phyloP scores from a whole-genome alignment of 1,140 invertebrate species.

The Scylla paramamosain region DNA sequence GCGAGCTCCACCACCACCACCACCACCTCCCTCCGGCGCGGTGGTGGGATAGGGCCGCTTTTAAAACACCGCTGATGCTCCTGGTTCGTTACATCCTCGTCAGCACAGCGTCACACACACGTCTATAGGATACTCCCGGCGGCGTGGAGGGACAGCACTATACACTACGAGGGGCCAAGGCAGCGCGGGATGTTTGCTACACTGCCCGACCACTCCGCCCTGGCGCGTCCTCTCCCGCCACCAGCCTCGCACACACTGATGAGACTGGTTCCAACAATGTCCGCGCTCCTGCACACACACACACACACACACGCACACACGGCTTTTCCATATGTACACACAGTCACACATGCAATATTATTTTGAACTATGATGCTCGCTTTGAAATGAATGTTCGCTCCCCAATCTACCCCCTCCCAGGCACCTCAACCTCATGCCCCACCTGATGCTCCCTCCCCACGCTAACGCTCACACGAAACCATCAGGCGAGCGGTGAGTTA shows the following conservation, averaged over 20 bases:
- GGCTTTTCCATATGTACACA: too few relatives aligned
- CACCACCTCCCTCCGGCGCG: background rate
- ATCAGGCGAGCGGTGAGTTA: background rate
- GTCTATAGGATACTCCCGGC: background rate
- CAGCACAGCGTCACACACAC: background rate
- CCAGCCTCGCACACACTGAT: background rate
- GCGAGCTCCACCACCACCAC: background rate
- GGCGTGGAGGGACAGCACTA: background rate
- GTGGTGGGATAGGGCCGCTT: background rate
- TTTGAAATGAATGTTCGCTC: background rate
- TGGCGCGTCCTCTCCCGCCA: background rate
- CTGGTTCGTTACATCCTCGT: background rate
- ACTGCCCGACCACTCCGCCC: background rate
- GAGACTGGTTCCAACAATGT: background rate
- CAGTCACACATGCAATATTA: background rate
- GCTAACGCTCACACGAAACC: background rate
- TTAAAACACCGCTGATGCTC: background rate
- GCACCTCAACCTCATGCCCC: background rate
- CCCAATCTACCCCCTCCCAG: background rate
- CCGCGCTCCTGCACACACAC: background rate
- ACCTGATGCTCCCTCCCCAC: background rate
- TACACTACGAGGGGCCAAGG: background rate
- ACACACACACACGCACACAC: background rate
- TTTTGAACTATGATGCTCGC: background rate
- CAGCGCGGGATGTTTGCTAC: background rate